phyloP scores from a whole-genome alignment of 2,888 invertebrate species.

The Corythucha ciliata region DNA sequence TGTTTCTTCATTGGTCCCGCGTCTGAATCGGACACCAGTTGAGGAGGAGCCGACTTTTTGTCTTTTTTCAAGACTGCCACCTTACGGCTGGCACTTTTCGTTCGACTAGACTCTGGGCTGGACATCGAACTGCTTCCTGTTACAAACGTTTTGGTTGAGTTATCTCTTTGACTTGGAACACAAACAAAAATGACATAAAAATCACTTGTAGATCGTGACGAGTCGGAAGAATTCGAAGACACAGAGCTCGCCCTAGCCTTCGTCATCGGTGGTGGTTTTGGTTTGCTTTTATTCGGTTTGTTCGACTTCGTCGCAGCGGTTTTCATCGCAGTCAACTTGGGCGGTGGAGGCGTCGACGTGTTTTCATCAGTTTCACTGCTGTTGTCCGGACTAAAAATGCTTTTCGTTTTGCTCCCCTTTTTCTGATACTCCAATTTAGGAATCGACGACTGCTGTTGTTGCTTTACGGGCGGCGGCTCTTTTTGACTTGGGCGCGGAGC shows the following conservation, averaged over 20 bases:
- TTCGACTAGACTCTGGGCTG: slow-evolving; percentile 37
- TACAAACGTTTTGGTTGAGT: slow-evolving; percentile 5
- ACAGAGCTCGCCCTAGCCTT: slow-evolving; percentile 35
- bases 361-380: slow-evolving; percentile 52
- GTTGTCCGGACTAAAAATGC: slow-evolving; percentile 74
- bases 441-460: slow-evolving; percentile 30
- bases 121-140: slow-evolving; percentile 37
- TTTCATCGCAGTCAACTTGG: slow-evolving; percentile 44
- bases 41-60: slow-evolving; percentile 31
- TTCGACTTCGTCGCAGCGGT: slow-evolving; percentile 40
- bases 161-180: not conserved
- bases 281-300: slow-evolving; percentile 40
- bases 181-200: not conserved
- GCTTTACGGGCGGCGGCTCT: slow-evolving; percentile 31
- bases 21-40: slow-evolving; percentile 35
- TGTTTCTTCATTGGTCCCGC: slow-evolving; percentile 46
- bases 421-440: slow-evolving; percentile 45
- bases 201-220: slow-evolving; percentile 35
- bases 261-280: slow-evolving; percentile 35
- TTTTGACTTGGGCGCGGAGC: too few relatives aligned
- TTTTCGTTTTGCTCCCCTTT: slow-evolving; percentile 47
- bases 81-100: slow-evolving; percentile 26
- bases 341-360: slow-evolving; percentile 39
- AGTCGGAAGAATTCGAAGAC: slow-evolving; percentile 34
- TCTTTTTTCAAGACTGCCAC: slow-evolving; percentile 14